Evolutionary conservation across 2,113 vertebrate genomes (phyloP).

Genomic region (Oceanodroma tethys): DNA sequence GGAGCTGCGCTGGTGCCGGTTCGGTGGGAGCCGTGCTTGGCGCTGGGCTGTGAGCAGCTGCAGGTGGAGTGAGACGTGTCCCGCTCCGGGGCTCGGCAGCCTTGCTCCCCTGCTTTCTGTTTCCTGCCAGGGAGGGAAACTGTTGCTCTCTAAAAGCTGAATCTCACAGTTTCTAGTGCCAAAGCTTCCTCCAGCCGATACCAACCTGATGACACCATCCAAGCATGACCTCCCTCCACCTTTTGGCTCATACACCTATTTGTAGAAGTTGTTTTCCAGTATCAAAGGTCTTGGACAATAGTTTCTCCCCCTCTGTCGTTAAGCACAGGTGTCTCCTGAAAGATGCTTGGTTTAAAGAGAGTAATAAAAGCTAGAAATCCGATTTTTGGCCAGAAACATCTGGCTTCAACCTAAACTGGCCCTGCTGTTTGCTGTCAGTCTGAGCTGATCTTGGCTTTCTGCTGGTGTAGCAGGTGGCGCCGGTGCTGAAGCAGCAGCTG

Average conservation of each 20-base stretch:
- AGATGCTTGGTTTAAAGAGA: background rate
- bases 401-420: background rate
- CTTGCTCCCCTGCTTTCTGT: background rate
- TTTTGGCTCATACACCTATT: background rate
- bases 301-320: background rate
- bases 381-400: background rate
- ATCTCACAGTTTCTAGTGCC: background rate
- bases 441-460: constrained; percentile 41
- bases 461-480: constrained; percentile 66
- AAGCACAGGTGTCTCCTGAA: background rate
- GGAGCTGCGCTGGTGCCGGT: background rate
- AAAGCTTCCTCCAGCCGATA: background rate
- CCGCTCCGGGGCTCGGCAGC: fast-evolving
- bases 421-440: background rate
- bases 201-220: background rate
- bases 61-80: background rate
- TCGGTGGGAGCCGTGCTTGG: fast-evolving
- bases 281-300: background rate
- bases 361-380: background rate
- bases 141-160: background rate
- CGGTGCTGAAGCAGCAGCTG: constrained; percentile 70
- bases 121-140: background rate
- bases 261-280: background rate
- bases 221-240: background rate
- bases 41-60: background rate